These are phyloP conservation scores for Ornithorhynchus anatinus DNA, from an alignment of 2,113 vertebrate species.

Conservation along the genomic window DNA sequence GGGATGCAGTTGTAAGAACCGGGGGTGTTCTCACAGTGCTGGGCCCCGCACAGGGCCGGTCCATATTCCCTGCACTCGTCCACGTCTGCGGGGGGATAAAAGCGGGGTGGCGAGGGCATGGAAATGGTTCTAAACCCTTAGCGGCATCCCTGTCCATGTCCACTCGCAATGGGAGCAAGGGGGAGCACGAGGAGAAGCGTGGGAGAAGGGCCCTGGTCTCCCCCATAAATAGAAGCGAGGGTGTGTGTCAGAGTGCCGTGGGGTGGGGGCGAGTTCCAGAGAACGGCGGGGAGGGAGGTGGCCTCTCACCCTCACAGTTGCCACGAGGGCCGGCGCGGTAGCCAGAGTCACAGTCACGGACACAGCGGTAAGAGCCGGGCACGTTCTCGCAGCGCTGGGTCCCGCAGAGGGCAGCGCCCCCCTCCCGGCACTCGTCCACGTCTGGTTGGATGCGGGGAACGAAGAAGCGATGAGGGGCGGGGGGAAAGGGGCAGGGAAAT, in stretches of 20 bases:
- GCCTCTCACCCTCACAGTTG: constrained; percentile 73
- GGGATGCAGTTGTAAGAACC: constrained; percentile 83
- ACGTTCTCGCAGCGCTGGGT: constrained; percentile 82
- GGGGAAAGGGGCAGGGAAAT: background rate
- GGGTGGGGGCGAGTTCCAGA: too few relatives aligned
- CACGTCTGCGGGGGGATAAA: constrained; percentile 65
- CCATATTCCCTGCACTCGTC: constrained; percentile 81
- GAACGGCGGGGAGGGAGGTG: too few relatives aligned
- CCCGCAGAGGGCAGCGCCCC: constrained; percentile 66
- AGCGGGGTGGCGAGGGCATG: background rate
- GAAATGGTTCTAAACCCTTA: too few relatives aligned
- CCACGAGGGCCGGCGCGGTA: constrained; percentile 56
- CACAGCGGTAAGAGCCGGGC: constrained; percentile 84
- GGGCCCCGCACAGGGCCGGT: constrained; percentile 64
- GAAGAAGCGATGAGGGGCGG: too few relatives aligned
- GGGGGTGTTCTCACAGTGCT: constrained; percentile 83
- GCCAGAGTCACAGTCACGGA: constrained; percentile 77
- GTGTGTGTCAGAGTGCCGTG: too few relatives aligned
- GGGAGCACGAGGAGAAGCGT: too few relatives aligned
- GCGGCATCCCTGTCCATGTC: background rate
- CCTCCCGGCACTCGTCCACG: constrained; percentile 82
- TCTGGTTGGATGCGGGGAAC: constrained; percentile 61
- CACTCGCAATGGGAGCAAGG: background rate
- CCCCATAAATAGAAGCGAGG: too few relatives aligned
- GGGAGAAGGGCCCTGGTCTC: background rate